Percentiles rank a stretch among this genome's conserved stretches.
phyloP scores from a whole-genome alignment of 2,797 vertebrate genomes.

The Ciconia nigra region DNA sequence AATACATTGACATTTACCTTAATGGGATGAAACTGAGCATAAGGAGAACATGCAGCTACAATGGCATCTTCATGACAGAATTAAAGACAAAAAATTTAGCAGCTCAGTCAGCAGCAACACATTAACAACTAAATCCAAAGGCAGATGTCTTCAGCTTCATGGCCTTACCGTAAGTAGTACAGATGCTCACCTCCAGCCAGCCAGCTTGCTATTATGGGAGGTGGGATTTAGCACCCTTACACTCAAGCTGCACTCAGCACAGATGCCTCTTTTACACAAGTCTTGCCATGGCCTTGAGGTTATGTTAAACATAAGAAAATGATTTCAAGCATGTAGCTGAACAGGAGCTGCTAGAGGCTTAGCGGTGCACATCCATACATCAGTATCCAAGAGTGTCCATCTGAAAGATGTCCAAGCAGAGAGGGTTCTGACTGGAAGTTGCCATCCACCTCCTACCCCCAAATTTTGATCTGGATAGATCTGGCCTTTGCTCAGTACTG shows the following conservation, averaged over 20 bases:
- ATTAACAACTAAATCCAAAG: neutral
- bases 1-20: neutral
- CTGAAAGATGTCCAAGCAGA: neutral
- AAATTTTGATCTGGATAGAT: neutral
- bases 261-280: neutral
- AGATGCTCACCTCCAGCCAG: neutral
- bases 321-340: neutral
- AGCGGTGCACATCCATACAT: accelerated
- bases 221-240: neutral
- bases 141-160: neutral
- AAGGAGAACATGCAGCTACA: neutral
- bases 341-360: neutral
- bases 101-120: neutral
- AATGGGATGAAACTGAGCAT: neutral
- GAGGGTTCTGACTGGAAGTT: neutral
- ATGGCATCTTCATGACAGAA: neutral
- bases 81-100: neutral
- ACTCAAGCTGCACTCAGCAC: neutral
- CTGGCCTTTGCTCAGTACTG: neutral
- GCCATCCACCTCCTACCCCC: neutral
- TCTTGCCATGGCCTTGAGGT: neutral
- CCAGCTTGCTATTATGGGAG: neutral
- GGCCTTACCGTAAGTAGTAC: accelerated
- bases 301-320: neutral
- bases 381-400: neutral